Percentiles rank a stretch among this genome's conserved stretches.
Conservation (phyloP, 2,888 invertebrate genomes). For the Apodemia zela region DNA sequence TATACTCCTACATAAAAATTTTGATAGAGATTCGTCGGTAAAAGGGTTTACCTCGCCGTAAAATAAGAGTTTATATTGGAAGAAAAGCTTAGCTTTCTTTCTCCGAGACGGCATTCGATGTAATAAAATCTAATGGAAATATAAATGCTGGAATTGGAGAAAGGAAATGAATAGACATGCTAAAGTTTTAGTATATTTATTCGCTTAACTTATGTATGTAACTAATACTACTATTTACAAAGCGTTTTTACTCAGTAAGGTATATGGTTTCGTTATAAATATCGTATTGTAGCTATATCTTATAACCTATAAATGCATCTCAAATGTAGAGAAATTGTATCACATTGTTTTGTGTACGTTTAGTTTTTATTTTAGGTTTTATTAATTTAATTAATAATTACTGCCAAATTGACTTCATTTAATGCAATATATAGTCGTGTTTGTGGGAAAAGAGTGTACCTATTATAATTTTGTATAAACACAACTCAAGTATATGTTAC, state of each 20-base stretch:
- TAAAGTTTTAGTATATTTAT: slow-evolving; percentile 44
- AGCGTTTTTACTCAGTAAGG: slow-evolving; percentile 47
- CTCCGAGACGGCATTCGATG: slow-evolving; percentile 11
- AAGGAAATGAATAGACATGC: slow-evolving; percentile 30
- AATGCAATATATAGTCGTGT: not conserved
- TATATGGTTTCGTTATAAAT: slow-evolving; percentile 68
- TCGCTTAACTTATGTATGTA: slow-evolving; percentile 68
- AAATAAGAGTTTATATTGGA: slow-evolving; percentile 13
- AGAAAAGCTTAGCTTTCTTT: slow-evolving; percentile 9
- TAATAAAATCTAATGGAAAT: slow-evolving; percentile 11
- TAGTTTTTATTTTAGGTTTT: slow-evolving; percentile 31
- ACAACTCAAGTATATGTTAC: not conserved
- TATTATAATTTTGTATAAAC: no score
- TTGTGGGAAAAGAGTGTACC: no score
- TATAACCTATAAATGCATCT: slow-evolving; percentile 65
- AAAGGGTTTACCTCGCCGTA: slow-evolving; percentile 11
- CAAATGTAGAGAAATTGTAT: slow-evolving; percentile 65
- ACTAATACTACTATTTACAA: slow-evolving; percentile 68
- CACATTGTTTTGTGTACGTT: slow-evolving; percentile 72
- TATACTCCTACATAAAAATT: not conserved
- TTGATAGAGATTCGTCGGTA: slow-evolving; percentile 1
- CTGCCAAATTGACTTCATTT: slow-evolving; percentile 15
- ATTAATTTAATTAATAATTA: slow-evolving; percentile 31
- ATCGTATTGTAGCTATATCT: slow-evolving; percentile 43
- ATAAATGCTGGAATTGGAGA: slow-evolving; percentile 23